A percentile compares a stretch with the other conserved stretches of the same genome.
Conservation (phyloP, 2,888 invertebrate genomes). For the Eupithecia subumbrata region DNA sequence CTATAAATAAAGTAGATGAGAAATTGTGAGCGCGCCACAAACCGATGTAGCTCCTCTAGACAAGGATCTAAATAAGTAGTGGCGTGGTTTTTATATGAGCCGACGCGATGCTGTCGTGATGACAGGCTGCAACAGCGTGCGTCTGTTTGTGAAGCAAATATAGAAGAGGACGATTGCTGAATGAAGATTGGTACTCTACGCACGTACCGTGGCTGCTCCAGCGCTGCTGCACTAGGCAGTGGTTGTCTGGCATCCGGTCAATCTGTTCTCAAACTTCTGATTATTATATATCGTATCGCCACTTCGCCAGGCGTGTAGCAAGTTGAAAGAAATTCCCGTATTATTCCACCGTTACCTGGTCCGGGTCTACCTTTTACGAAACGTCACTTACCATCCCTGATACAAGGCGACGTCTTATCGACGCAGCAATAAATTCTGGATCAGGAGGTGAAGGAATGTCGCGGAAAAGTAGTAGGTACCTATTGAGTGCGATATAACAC, state of each 20-base stretch:
- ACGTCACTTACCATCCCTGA: not conserved
- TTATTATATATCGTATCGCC: not conserved
- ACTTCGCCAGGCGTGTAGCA: not conserved
- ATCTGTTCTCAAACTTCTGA: not conserved
- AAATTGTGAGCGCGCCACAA: not conserved
- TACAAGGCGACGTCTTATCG: not conserved
- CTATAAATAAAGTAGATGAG: conserved; percentile 14
- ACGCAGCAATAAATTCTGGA: not conserved
- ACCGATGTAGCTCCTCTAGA: not conserved
- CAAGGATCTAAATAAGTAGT: not conserved
- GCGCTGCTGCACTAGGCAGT: not conserved
- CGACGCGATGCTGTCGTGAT: not conserved
- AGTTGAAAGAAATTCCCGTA: not conserved
- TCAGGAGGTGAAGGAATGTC: not conserved
- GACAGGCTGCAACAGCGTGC: too few species aligned
- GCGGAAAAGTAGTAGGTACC: not conserved
- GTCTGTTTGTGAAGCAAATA: too few species aligned
- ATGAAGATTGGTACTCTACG: not conserved
- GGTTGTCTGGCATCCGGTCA: not conserved
- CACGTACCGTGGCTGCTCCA: too few species aligned
- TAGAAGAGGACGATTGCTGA: not conserved
- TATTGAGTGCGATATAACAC: not conserved
- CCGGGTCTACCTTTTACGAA: not conserved
- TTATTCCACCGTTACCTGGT: not conserved
- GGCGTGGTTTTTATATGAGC: not conserved